A percentile compares a stretch with the other conserved stretches of the same genome.
These are phyloP conservation scores for Procavia capensis DNA, from an alignment of 2,113 vertebrate genomes.

Conservation along the genomic window DNA sequence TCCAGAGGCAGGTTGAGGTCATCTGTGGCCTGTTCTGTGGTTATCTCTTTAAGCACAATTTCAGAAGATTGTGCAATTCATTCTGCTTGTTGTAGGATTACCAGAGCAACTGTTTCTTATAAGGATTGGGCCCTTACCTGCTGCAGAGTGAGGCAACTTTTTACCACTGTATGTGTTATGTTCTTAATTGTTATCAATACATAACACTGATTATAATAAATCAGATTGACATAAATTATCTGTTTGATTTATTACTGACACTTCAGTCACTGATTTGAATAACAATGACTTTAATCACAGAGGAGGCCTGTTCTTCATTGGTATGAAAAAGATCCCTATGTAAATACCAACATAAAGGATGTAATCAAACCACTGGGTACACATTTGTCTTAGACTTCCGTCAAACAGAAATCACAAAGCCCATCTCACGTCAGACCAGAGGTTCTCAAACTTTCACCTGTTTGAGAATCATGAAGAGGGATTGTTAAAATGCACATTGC, in stretches of 20 bases:
- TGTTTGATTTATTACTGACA: background rate
- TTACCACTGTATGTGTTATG: background rate
- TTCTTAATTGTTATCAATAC: background rate
- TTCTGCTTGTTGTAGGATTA: no score
- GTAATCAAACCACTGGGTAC: no score
- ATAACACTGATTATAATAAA: no score
- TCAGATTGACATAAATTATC: background rate
- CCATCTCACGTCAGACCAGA: background rate
- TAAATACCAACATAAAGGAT: background rate
- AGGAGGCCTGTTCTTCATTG: background rate
- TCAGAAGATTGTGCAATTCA: no score
- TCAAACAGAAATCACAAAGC: background rate
- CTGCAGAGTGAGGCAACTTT: background rate
- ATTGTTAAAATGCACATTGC: background rate
- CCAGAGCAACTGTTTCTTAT: no score
- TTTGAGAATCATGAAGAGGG: rapidly evolving
- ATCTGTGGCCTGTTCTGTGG: no score
- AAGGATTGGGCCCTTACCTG: no score
- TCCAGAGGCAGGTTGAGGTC: no score
- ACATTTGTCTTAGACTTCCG: background rate
- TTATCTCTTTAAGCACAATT: no score
- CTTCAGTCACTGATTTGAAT: background rate
- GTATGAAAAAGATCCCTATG: background rate
- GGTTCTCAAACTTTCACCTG: background rate
- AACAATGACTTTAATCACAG: background rate